A percentile compares a stretch with the other conserved stretches of the same genome.
phyloP scores from a whole-genome alignment of 1,140 invertebrate genomes.

The Ostrea edulis region DNA sequence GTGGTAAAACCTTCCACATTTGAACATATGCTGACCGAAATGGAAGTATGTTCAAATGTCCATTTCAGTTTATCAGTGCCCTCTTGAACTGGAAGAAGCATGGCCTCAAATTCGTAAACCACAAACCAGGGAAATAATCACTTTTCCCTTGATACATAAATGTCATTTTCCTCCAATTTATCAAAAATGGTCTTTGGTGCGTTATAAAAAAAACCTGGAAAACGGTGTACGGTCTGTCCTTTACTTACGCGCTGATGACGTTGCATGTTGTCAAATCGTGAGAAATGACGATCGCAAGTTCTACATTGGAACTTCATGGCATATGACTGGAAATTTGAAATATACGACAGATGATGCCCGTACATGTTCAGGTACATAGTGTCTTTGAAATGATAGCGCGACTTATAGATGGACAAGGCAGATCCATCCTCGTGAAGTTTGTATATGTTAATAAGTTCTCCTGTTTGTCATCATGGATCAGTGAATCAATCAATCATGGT shows the following conservation, averaged over 20 bases:
- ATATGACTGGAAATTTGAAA: background rate
- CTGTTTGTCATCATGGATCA: background rate
- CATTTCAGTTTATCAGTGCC: conserved; percentile 40
- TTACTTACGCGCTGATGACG: conserved; percentile 45
- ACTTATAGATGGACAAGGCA: conserved; percentile 45
- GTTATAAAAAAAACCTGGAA: conserved; percentile 40
- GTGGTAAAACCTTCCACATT: conserved; percentile 40
- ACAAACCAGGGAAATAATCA: conserved; percentile 47
- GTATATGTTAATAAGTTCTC: conserved; percentile 36
- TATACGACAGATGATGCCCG: conserved; percentile 43
- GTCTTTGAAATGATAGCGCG: conserved; percentile 7
- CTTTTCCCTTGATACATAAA: background rate
- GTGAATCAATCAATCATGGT: background rate
- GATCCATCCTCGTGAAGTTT: conserved; percentile 3
- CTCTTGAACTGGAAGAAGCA: conserved; percentile 28
- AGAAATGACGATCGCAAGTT: conserved; percentile 47
- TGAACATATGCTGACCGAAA: conserved; percentile 35
- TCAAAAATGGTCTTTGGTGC: conserved; percentile 41
- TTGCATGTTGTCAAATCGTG: conserved; percentile 16
- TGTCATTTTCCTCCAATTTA: conserved; percentile 47
- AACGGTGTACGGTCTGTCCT: conserved; percentile 9
- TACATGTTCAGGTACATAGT: conserved; percentile 46
- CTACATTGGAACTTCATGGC: conserved; percentile 46
- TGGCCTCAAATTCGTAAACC: conserved; percentile 51
- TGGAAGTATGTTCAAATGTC: conserved; percentile 14